phyloP scores from a whole-genome alignment of 2,113 vertebrate species.

The Protomyctophum bolini region DNA sequence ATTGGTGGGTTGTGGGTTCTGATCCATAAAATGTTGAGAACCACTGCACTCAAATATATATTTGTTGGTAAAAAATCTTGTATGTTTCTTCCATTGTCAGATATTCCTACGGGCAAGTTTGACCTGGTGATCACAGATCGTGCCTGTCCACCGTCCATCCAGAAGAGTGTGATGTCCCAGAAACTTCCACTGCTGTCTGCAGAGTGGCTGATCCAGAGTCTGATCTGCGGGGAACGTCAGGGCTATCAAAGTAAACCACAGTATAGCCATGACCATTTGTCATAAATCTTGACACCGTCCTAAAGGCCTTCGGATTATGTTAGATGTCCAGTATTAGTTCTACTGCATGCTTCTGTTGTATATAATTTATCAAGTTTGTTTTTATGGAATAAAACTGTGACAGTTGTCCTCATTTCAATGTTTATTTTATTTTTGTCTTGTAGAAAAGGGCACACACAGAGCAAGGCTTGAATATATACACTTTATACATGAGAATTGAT shows the following conservation, averaged over 20 bases:
- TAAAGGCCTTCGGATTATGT: slow-evolving; percentile 70
- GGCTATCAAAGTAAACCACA: slow-evolving; percentile 85
- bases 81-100: slow-evolving; percentile 62
- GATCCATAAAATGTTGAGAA: no score
- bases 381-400: slow-evolving; percentile 91
- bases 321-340: slow-evolving; percentile 80
- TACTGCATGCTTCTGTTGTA: slow-evolving; percentile 90
- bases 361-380: slow-evolving; percentile 89
- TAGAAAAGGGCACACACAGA: neutral
- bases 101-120: slow-evolving; percentile 85
- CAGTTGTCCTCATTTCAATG: slow-evolving; percentile 81
- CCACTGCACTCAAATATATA: no score
- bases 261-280: slow-evolving; percentile 83
- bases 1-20: no score
- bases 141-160: slow-evolving; percentile 82
- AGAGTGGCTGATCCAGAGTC: slow-evolving; percentile 95
- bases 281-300: slow-evolving; percentile 53
- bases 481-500: slow-evolving; percentile 22
- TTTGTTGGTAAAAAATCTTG: neutral
- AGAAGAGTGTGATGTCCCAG: slow-evolving; percentile 83
- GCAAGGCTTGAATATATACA: slow-evolving; percentile 51
- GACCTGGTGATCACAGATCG: slow-evolving; percentile 89
- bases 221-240: slow-evolving; percentile 87
- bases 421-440: slow-evolving; percentile 21
- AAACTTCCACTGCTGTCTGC: slow-evolving; percentile 88